A percentile compares a stretch with the other conserved stretches of the same genome.
Evolutionary conservation across 2,113 vertebrate species (phyloP).

Genomic region (Melanerpes aurifrons): DNA sequence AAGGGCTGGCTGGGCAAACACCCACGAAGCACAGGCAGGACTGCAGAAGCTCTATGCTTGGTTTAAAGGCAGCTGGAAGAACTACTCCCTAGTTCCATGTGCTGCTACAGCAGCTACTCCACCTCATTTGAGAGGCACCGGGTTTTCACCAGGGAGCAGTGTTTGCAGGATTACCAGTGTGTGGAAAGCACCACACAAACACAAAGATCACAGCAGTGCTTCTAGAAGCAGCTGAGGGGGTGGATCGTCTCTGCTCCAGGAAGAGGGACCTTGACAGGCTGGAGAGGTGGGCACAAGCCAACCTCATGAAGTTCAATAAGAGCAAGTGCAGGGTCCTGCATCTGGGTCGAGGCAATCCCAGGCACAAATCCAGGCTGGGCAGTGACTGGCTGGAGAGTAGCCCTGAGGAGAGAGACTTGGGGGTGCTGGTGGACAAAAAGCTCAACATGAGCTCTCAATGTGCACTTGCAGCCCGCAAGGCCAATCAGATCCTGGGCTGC

Average conservation of each 20-base stretch:
- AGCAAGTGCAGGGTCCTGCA: no score
- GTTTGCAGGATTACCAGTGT: neutral
- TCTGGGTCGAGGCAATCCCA: no score
- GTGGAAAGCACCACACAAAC: neutral
- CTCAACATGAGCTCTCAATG: no score
- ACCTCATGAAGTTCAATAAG: no score
- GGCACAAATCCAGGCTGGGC: no score
- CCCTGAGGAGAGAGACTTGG: no score
- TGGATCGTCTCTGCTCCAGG: neutral
- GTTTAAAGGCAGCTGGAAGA: neutral
- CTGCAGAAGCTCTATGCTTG: neutral
- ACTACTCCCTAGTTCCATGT: neutral
- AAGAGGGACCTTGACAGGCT: no score
- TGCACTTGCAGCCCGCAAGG: no score
- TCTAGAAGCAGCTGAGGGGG: neutral
- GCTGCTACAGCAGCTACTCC: neutral
- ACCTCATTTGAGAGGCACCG: neutral
- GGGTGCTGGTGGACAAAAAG: no score
- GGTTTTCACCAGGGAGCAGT: neutral
- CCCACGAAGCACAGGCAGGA: neutral
- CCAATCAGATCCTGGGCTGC: no score
- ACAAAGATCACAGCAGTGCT: rapidly evolving
- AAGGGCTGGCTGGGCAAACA: neutral
- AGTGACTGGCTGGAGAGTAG: no score
- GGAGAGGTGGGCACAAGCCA: no score